Conservation (phyloP, 2,113 vertebrate species). For the Mormoops blainvillei region DNA sequence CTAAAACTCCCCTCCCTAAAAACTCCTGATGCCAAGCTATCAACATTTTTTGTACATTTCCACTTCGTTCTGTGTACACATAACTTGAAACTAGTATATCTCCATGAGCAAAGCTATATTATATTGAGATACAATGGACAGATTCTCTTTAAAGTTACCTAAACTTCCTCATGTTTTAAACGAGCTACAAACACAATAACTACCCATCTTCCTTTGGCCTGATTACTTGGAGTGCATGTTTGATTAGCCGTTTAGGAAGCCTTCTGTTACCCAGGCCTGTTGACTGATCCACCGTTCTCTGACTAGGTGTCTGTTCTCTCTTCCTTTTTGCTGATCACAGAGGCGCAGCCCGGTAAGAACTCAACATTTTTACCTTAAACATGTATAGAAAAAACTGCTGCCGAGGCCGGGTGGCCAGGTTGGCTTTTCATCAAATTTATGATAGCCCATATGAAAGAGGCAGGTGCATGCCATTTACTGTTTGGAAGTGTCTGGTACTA, state of each 20-base stretch:
- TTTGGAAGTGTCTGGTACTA: neutral
- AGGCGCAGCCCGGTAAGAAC: slow-evolving; percentile 98
- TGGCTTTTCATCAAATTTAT: neutral
- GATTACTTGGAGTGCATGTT: neutral
- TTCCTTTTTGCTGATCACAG: slow-evolving; percentile 99
- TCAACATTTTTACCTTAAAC: slow-evolving; percentile 54
- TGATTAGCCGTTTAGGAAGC: slow-evolving; percentile 10
- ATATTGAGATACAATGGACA: neutral
- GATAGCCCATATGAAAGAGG: neutral
- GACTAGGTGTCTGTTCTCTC: slow-evolving; percentile 99
- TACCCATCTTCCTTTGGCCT: neutral
- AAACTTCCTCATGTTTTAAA: neutral
- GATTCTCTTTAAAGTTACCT: neutral
- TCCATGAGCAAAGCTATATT: neutral
- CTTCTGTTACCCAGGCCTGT: slow-evolving; percentile 67
- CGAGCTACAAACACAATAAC: neutral
- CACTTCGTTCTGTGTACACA: neutral
- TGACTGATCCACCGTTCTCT: slow-evolving; percentile 95
- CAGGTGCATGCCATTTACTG: neutral
- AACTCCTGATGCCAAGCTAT: neutral
- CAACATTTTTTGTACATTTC: neutral
- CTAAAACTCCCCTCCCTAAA: neutral
- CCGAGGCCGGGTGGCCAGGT: neutral
- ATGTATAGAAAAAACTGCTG: slow-evolving; percentile 15
- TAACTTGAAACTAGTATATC: neutral